These are phyloP conservation scores for Sylvicola fuscatus DNA, from an alignment of 2,888 invertebrate genomes.

Conservation along the genomic window DNA sequence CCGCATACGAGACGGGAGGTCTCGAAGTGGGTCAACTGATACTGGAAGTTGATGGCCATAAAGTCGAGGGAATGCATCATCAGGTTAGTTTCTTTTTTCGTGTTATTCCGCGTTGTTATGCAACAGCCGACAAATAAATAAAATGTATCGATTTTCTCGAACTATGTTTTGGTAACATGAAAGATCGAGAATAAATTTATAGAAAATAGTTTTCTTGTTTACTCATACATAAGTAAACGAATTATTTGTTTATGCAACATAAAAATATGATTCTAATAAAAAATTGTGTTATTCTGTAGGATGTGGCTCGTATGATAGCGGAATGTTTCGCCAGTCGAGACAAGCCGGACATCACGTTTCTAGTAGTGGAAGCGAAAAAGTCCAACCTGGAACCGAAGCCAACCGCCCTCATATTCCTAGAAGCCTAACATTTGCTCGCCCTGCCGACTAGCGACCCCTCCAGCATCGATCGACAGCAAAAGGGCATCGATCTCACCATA, in stretches of 20 bases:
- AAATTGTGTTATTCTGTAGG: slow-evolving; percentile 19
- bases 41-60: slow-evolving; percentile 71
- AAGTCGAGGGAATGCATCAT: slow-evolving; percentile 62
- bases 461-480: slow-evolving; percentile 15
- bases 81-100: slow-evolving; percentile 26
- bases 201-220: too few relatives aligned
- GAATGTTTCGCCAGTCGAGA: slow-evolving; percentile 82
- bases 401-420: slow-evolving; percentile 73
- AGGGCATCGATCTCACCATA: slow-evolving; percentile 23
- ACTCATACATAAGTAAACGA: too few relatives aligned
- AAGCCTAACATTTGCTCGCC: slow-evolving; percentile 82
- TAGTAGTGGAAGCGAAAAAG: slow-evolving; percentile 83
- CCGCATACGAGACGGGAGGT: slow-evolving; percentile 81
- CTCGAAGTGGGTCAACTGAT: slow-evolving; percentile 88
- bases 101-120: too few relatives aligned
- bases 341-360: slow-evolving; percentile 73
- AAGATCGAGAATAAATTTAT: too few relatives aligned
- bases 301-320: slow-evolving; percentile 80
- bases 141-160: too few relatives aligned
- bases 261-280: not conserved
- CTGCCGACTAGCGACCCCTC: slow-evolving; percentile 51
- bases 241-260: too few relatives aligned
- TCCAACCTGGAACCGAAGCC: slow-evolving; percentile 82
- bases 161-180: too few relatives aligned
- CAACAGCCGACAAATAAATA: too few relatives aligned